Conservation (phyloP, 2,113 vertebrate species). For the Nestor notabilis region DNA sequence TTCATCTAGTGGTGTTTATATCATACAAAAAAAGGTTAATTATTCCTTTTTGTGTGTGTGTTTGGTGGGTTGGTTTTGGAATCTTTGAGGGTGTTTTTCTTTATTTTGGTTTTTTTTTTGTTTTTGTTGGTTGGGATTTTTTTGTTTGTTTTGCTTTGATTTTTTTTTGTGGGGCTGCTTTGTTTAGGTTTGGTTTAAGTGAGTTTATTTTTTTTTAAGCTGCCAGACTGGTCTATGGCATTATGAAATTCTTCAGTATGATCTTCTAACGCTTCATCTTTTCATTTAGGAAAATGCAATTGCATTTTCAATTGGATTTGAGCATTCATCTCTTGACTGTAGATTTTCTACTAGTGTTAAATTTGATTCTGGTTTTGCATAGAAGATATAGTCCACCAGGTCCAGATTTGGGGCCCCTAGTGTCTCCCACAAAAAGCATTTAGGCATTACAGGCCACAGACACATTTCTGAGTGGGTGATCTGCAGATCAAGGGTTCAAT, state of each 20-base stretch:
- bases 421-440: not conserved
- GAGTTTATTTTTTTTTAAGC: not conserved
- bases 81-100: not conserved
- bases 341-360: not conserved
- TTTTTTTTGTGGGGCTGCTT: not conserved
- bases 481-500: not conserved
- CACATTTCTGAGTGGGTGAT: not conserved
- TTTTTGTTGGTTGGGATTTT: not conserved
- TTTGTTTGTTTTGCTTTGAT: not conserved
- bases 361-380: not conserved
- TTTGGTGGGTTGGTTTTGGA: not conserved
- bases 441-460: not conserved
- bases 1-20: not conserved
- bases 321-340: not conserved
- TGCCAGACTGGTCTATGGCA: not conserved
- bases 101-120: not conserved
- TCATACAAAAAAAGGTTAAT: not conserved
- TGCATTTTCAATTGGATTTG: not conserved
- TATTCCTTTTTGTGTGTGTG: not conserved
- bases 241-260: not conserved
- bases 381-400: fast-evolving
- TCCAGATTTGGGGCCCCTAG: not conserved
- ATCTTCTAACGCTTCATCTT: not conserved
- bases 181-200: not conserved
- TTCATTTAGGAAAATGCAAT: not conserved